Conservation (phyloP, 2,888 invertebrate genomes). For the Drosophila subquinaria region DNA sequence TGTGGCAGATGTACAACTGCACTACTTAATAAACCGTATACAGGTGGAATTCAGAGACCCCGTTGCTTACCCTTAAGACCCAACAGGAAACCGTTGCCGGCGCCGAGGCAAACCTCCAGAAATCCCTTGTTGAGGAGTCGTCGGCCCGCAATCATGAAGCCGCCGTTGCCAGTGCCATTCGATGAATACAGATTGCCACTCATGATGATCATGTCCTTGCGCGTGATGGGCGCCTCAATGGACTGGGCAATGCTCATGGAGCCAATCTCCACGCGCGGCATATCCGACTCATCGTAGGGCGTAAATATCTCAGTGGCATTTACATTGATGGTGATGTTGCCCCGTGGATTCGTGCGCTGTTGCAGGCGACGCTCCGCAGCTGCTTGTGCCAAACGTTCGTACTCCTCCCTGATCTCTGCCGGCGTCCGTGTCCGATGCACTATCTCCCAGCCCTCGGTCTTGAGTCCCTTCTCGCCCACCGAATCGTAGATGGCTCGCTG, state of each 20-base stretch:
- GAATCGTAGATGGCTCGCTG: constrained; percentile 98
- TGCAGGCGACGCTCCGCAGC: constrained; percentile 94
- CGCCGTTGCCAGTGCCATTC: constrained; percentile 92
- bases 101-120: constrained; percentile 94
- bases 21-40: constrained; percentile 20
- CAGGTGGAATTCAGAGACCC: neutral
- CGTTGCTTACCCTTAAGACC: constrained; percentile 88
- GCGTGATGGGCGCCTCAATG: constrained; percentile 95
- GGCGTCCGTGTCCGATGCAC: constrained; percentile 96
- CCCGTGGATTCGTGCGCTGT: constrained; percentile 96
- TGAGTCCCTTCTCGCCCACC: constrained; percentile 93
- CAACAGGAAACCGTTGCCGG: constrained; percentile 93
- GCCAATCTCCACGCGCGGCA: constrained; percentile 94
- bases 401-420: constrained; percentile 98
- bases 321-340: constrained; percentile 93
- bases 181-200: constrained; percentile 93
- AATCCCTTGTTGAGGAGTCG: constrained; percentile 93
- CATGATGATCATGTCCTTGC: constrained; percentile 93
- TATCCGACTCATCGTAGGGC: constrained; percentile 91
- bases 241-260: constrained; percentile 97
- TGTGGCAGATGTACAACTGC: constrained; percentile 34
- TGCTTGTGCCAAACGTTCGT: constrained; percentile 94
- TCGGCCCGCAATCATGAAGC: constrained; percentile 91
- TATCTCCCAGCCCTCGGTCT: constrained; percentile 98
- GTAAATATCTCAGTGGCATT: constrained; percentile 97